Conservation (phyloP, 2,797 vertebrate species). For the Enteromius thamalakanensis region DNA sequence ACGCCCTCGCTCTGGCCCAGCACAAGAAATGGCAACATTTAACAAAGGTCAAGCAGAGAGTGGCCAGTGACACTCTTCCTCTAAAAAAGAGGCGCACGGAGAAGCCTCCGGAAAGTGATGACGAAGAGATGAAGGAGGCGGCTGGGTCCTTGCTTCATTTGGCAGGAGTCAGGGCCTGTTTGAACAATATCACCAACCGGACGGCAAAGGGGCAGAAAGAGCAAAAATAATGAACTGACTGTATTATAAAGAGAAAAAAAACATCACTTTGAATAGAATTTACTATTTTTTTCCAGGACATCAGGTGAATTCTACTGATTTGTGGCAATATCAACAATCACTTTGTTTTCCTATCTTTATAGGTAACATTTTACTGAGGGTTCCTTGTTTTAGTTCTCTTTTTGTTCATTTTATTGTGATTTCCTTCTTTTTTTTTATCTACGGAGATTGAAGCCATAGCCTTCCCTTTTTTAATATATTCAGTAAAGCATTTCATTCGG, state of each 20-base stretch:
- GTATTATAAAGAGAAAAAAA: constrained; percentile 72
- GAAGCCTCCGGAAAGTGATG: constrained; percentile 88
- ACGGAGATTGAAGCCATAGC: constrained; percentile 94
- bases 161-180: constrained; percentile 88
- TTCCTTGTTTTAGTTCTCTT: constrained; percentile 63
- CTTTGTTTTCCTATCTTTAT: constrained; percentile 73
- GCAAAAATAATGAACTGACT: constrained; percentile 76
- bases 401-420: constrained; percentile 37
- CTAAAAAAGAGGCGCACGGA: constrained; percentile 91
- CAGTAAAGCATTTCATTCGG: constrained; percentile 82
- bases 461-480: constrained; percentile 83
- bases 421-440: constrained; percentile 67
- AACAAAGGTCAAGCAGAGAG: constrained; percentile 79
- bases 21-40: constrained; percentile 87
- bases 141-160: constrained; percentile 88
- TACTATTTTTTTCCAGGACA: constrained; percentile 85
- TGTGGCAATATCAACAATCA: constrained; percentile 92
- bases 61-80: constrained; percentile 86
- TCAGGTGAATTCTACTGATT: constrained; percentile 95
- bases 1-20: constrained; percentile 81
- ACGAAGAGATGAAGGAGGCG: constrained; percentile 92
- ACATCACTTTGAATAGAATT: constrained; percentile 73
- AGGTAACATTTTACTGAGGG: constrained; percentile 64
- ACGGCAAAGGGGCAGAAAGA: constrained; percentile 91
- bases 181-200: constrained; percentile 94